Conservation (phyloP, 1,140 invertebrate genomes). For the Eciton burchellii region DNA sequence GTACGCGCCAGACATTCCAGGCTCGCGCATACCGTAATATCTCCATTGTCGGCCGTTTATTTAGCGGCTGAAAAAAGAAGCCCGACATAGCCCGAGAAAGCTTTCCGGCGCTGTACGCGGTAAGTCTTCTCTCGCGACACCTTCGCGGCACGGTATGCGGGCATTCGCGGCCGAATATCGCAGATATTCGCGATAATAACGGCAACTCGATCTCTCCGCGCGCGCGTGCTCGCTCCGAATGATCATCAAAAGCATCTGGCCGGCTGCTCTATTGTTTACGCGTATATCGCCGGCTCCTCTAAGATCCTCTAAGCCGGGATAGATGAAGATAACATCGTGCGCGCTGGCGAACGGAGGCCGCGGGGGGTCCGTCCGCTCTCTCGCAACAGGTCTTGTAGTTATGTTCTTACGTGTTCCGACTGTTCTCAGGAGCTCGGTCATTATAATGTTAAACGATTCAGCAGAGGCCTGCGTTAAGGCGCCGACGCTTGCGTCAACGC, state of each 20-base stretch:
- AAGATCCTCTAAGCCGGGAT: slow-evolving; percentile 56
- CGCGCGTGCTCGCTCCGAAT: slow-evolving; percentile 2
- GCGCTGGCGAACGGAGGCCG: slow-evolving; percentile 63
- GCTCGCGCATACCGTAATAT: neutral
- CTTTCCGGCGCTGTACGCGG: slow-evolving; percentile 1
- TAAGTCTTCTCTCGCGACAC: slow-evolving; percentile 27
- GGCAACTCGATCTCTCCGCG: slow-evolving; percentile 43
- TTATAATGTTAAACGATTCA: slow-evolving; percentile 75
- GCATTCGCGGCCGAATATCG: slow-evolving; percentile 33
- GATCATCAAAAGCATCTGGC: slow-evolving; percentile 30
- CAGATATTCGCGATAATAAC: slow-evolving; percentile 56
- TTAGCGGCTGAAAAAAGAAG: slow-evolving; percentile 15
- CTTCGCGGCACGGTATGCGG: slow-evolving; percentile 56
- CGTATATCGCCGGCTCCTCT: slow-evolving; percentile 19
- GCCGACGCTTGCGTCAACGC: slow-evolving; percentile 56
- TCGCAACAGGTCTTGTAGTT: slow-evolving; percentile 70
- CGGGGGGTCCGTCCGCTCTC: slow-evolving; percentile 70
- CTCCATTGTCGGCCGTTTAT: slow-evolving; percentile 41
- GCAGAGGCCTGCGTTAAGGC: slow-evolving; percentile 43
- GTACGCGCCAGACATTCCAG: slow-evolving; percentile 9
- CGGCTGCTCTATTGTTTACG: slow-evolving; percentile 41
- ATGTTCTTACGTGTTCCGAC: slow-evolving; percentile 74
- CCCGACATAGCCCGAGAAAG: slow-evolving; percentile 15
- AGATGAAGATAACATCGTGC: slow-evolving; percentile 75
- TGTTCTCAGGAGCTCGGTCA: slow-evolving; percentile 66